Evolutionary conservation across 1,140 invertebrate species (phyloP).

Genomic region (Megalopta genalis): DNA sequence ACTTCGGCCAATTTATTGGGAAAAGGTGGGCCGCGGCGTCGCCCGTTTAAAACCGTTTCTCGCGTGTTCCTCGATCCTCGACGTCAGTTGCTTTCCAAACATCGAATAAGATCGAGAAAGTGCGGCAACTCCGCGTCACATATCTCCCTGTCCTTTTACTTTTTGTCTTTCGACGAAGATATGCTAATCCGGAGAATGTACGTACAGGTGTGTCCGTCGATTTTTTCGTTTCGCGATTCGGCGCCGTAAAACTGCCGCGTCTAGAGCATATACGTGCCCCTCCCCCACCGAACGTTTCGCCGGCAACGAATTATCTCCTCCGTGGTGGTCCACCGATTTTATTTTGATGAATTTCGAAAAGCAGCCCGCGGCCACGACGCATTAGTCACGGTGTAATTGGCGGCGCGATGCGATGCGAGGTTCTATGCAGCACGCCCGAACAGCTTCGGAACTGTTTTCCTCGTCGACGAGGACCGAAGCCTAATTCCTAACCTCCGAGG

Average conservation of each 20-base stretch:
- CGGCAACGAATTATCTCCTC: constrained; percentile 67
- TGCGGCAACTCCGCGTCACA: background rate
- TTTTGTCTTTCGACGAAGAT: background rate
- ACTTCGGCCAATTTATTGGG: too few relatives aligned
- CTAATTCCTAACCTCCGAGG: too few relatives aligned
- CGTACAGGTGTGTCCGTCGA: constrained; percentile 36
- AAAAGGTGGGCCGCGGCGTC: too few relatives aligned
- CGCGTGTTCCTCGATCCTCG: background rate
- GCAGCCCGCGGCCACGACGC: constrained; percentile 68
- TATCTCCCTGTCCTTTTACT: too few relatives aligned
- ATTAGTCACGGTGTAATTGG: constrained; percentile 76
- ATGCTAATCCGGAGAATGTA: constrained; percentile 11
- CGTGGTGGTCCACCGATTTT: constrained; percentile 68
- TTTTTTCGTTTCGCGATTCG: constrained; percentile 39
- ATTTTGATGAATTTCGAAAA: constrained; percentile 77
- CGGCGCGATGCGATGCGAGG: constrained; percentile 55
- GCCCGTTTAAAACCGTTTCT: background rate
- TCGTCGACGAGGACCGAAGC: background rate
- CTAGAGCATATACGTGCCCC: constrained; percentile 4
- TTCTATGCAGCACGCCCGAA: constrained; percentile 8
- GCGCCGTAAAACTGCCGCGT: constrained; percentile 45
- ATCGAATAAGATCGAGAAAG: constrained; percentile 4
- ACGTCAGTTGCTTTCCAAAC: background rate
- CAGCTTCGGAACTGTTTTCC: constrained; percentile 37
- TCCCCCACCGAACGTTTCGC: constrained; percentile 31